Evolutionary conservation across 2,888 invertebrate species (phyloP), one percentile per base, ranked within the genome.

Genomic region (Tanytarsus gracilentus): DNA sequence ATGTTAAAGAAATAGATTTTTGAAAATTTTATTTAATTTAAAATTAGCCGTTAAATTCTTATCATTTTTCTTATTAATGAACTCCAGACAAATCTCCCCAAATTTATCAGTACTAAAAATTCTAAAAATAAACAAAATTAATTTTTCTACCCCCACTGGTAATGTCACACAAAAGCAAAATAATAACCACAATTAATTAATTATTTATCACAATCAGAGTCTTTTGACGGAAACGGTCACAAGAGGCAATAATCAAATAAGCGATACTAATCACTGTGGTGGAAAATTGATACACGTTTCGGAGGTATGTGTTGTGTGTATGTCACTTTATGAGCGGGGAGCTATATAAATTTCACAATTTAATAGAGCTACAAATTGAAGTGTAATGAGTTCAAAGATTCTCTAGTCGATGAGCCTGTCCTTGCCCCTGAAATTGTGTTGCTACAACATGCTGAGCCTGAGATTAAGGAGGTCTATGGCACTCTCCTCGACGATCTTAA

Each of bases 231-330:
- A 50, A 60, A 60, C 60, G 23, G 39, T 50, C 50, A 25, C 23
- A 36, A 29, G 60, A 49, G 50, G 50, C 49, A 60, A 60, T 60
- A 60, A 60, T 50, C 50, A 60, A 50, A 60, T 60, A 60, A 60
- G 50, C 49, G 50, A 60, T 50, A 49, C 50, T 50, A 60, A 60
- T 48, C 23, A 33, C 16, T 33, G 36, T 50, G 60, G 60, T 60
- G 60, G 50, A 29, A 60, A 60, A 50, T 33, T 60, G 50, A 60
- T 60, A 48, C 44, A 58, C 44, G 58, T 58, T 48, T 58, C 58
- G 48, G 58, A 58, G 58, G 58, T 58, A 58, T 58, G 58, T 58
- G 49, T 26, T 33, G 8, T 11, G 6, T n/a, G 11, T 26, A 14
- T 23, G 36, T 18, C 40, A 30, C 30, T 58, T 16, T 48, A 16